Base-by-base conservation (phyloP, 2,113 vertebrate species). In the Glareola pratincola region DNA sequence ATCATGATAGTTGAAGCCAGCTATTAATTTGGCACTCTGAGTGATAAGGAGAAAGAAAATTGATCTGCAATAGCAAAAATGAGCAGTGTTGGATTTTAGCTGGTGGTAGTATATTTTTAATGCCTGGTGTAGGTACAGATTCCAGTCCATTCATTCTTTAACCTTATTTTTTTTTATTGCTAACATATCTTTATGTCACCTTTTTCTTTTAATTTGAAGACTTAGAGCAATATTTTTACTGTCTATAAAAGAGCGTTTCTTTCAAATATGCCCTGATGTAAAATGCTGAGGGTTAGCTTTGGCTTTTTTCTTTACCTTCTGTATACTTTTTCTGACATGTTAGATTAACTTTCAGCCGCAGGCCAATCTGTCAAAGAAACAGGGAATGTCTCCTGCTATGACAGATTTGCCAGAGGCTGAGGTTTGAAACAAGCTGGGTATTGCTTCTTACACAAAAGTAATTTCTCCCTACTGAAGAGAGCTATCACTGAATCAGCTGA, bases 281-380 rank as follows among this genome's bases (percentile, higher is more conserved):
- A 97, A 97, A 81, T 75, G 94, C 92, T 81, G 81, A 88, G 92
- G 60, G 88, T 95, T 96, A 85, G 90, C 88, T 68, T 93, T 53
- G 53, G 54, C 88, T 97, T 82, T 83, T 87, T 96, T 95, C 80
- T 90, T 86, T 81, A 97, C 95, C 94, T 92, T 82, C 96, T 92
- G 90, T 97, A 88, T 95, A 94, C 94, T 96, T 98, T 96, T 98
- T 77, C 96, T 98, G 98, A 98, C 98, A 98, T 95, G 90, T 98
- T 98, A 98, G 98, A 98, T 98, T 98, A 98, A 97, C 98, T 98
- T 98, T 97, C 91, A 97, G 97, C 98, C 92, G 26, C 96, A 93
- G 97, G 97, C 97, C 95, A 98, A 98, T 98, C 98, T 98, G 98
- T 98, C 98, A 98, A 93, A 98, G 98, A 98, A 98, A 98, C 96